Conservation (phyloP, 2,888 invertebrate species). For the Amaurobius ferox region DNA sequence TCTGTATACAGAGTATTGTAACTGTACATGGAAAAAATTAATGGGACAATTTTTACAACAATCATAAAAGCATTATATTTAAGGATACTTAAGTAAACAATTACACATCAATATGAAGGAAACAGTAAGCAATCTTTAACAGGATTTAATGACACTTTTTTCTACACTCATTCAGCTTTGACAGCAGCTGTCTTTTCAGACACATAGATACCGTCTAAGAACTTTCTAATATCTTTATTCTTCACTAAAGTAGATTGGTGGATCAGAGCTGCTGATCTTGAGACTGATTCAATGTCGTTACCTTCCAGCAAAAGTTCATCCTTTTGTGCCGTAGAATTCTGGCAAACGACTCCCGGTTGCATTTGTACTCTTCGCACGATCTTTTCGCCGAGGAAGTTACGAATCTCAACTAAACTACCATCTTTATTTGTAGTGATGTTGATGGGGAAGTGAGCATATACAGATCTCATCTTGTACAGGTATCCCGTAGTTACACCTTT, state of each 20-base stretch:
- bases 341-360: conserved; percentile 95
- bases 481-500: conserved; percentile 93
- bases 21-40: too few species aligned
- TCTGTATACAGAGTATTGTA: too few species aligned
- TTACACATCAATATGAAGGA: too few species aligned
- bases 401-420: conserved; percentile 93
- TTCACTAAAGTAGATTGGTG: conserved; percentile 99
- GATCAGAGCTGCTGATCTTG: conserved; percentile 98
- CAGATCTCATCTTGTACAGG: conserved; percentile 99
- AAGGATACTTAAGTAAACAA: too few species aligned
- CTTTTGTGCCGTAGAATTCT: conserved; percentile 94
- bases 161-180: conserved; percentile 37
- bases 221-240: conserved; percentile 99
- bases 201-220: conserved; percentile 99
- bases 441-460: conserved; percentile 99
- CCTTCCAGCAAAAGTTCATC: conserved; percentile 98
- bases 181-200: conserved; percentile 89
- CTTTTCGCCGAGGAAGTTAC: conserved; percentile 99
- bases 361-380: conserved; percentile 96
- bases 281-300: conserved; percentile 96
- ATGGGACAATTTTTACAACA: too few species aligned
- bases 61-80: too few species aligned
- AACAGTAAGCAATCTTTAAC: too few species aligned
- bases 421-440: conserved; percentile 94
- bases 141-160: too few species aligned